A percentile compares a stretch with the other conserved stretches of the same genome.
phyloP scores from a whole-genome alignment of 2,888 invertebrate genomes.

The Idaea straminata region DNA sequence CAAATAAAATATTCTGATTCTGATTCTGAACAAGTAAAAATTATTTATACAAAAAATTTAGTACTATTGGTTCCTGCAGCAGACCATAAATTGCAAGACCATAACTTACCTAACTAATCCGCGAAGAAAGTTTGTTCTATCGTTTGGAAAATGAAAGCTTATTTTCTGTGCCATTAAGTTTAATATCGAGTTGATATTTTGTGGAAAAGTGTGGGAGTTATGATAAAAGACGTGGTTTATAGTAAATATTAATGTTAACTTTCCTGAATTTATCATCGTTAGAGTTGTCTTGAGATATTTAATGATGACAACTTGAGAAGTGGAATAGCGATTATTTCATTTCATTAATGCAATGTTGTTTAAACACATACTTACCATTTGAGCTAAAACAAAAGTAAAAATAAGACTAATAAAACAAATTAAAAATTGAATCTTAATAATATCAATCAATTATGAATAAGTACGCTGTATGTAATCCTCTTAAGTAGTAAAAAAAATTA shows the following conservation, averaged over 20 bases:
- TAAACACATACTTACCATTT: too few species aligned
- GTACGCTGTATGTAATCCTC: too few species aligned
- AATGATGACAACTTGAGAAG: neutral
- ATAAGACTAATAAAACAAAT: too few species aligned
- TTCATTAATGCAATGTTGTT: too few species aligned
- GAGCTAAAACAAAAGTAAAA: too few species aligned
- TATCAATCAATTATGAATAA: too few species aligned
- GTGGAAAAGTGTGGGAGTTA: slow-evolving; percentile 24
- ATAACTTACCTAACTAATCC: slow-evolving; percentile 6
- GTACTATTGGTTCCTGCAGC: neutral
- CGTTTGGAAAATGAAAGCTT: slow-evolving; percentile 24
- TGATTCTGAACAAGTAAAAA: too few species aligned
- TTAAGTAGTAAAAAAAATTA: too few species aligned
- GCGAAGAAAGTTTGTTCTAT: slow-evolving; percentile 18
- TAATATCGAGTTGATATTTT: slow-evolving; percentile 21
- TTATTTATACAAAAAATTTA: neutral
- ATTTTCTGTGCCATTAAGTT: slow-evolving; percentile 29
- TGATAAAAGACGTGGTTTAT: slow-evolving; percentile 20
- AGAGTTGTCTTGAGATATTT: neutral
- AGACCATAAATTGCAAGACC: slow-evolving; percentile 4
- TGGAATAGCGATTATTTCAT: neutral
- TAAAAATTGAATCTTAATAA: too few species aligned
- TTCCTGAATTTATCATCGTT: slow-evolving; percentile 19
- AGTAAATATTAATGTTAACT: slow-evolving; percentile 15
- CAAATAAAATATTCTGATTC: too few species aligned